Percentiles rank a stretch among this genome's conserved stretches.
Conservation (phyloP, 1,140 invertebrate species). For the Tetragnatha versicolor region DNA sequence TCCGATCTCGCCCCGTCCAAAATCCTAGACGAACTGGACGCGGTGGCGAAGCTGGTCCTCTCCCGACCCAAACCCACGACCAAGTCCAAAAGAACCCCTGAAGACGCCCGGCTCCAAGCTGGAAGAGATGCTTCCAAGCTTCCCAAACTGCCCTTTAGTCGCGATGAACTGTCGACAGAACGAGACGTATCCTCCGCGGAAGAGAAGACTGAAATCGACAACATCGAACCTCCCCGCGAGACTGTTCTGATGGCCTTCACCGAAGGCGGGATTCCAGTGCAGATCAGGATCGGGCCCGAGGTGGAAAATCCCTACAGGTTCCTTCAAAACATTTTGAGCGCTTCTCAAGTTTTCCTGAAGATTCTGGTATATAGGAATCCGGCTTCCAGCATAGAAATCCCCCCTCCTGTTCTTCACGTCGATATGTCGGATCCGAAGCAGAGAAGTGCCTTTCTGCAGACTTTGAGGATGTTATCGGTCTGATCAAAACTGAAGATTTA, state of each 20-base stretch:
- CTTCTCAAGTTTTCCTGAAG: constrained; percentile 3
- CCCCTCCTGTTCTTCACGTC: not conserved
- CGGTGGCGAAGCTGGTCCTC: not conserved
- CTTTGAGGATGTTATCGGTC: not conserved
- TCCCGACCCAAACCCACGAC: not conserved
- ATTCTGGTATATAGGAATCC: constrained; percentile 9
- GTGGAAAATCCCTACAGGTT: not conserved
- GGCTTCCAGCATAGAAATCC: not conserved
- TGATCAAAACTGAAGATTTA: no score
- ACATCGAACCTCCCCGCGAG: no score
- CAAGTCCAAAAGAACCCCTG: no score
- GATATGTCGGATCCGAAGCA: not conserved
- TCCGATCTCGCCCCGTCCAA: not conserved
- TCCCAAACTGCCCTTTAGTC: not conserved
- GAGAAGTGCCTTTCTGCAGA: not conserved
- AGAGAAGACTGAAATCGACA: not conserved
- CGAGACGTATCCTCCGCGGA: not conserved
- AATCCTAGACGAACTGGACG: not conserved
- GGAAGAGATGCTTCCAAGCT: no score
- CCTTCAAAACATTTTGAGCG: constrained; percentile 9
- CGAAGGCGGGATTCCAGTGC: constrained; percentile 12
- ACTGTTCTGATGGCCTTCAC: constrained; percentile 37
- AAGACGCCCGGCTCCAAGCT: no score
- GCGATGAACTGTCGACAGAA: not conserved
- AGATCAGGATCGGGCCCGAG: not conserved